Evolutionary conservation across 2,113 vertebrate species (phyloP), one percentile per base, ranked within the genome.

Genomic region (Oenanthe oenanthe): DNA sequence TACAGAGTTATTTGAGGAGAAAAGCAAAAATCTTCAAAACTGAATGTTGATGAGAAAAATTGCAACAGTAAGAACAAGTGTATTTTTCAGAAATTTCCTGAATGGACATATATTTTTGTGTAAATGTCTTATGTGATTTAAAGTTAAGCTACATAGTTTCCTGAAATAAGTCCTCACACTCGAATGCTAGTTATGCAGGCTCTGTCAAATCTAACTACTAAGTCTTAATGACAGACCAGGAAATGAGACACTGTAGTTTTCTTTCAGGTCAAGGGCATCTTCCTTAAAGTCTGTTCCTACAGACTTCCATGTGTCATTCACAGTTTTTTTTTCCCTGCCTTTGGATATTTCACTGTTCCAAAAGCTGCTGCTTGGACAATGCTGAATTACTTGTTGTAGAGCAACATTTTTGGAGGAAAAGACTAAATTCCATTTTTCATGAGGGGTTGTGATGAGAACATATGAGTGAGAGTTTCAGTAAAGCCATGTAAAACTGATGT

Each of bases 291-390:
- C 48, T 86, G 36, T 9, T 76, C 73, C 36, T 91, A 31, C 28
- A 87, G 36, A 28, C 7, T 48, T 91, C 8, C 12, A 34, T 31
- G 26, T 47, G 20, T 54, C 11, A 20, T 65, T 83, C 15, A 36
- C 3, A 0, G 21, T 2, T 1, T 25, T 21, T n/a, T 34, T 7
- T 34, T 7, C 10, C 7, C 31, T 76, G 29, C 21, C 28, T 53
- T 70, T 73, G 42, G 17, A 45, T 86, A 42, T 80, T 88, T 65
- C 12, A 43, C 7, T 72, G 7, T 70, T 85, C 45, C 13, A 45
- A 61, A 83, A 73, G 17, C 29, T 54, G 45, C 26, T 82, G 13
- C 21, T 65, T 57, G n/a, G 31, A 50, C 38, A 72, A 28, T n/a
- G 48, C n/a, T 40, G 18, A 47, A n/a, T 79, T 63, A 72, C 24